A percentile compares a stretch with the other conserved stretches of the same genome.
Evolutionary conservation across 1,140 invertebrate species (phyloP).

Genomic region (Penaeus vannamei): DNA sequence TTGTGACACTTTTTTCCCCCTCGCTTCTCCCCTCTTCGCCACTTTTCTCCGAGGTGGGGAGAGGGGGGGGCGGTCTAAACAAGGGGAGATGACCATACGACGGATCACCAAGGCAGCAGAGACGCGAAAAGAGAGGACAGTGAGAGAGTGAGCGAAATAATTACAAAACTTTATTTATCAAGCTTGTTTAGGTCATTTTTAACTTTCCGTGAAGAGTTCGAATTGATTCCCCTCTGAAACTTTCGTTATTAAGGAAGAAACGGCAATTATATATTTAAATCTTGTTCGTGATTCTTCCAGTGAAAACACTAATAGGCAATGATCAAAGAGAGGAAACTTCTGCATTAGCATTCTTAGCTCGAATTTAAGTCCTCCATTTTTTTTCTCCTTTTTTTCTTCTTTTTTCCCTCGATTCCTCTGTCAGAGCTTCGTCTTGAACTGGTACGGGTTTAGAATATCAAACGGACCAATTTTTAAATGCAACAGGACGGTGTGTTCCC

Average conservation of each 20-base stretch:
- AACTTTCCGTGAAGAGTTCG: too few relatives aligned
- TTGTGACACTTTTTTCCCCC: too few relatives aligned
- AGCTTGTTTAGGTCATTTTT: too few relatives aligned
- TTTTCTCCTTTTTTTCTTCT: neutral
- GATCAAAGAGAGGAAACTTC: conserved; percentile 31
- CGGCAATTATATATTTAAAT: conserved; percentile 52
- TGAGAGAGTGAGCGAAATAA: neutral
- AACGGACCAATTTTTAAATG: too few relatives aligned
- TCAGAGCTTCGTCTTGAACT: too few relatives aligned
- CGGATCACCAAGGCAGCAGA: too few relatives aligned
- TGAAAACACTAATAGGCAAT: conserved; percentile 24
- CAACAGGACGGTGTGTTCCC: too few relatives aligned
- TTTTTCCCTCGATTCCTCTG: neutral
- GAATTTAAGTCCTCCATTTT: conserved; percentile 13
- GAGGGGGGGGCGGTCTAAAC: neutral
- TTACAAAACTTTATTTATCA: conserved; percentile 5
- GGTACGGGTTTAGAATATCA: too few relatives aligned
- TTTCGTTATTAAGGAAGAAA: conserved; percentile 37
- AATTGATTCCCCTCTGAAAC: conserved; percentile 23
- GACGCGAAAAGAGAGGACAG: neutral
- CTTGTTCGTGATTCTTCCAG: too few relatives aligned
- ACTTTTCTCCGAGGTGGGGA: neutral
- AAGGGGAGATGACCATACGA: too few relatives aligned
- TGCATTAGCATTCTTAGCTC: conserved; percentile 44
- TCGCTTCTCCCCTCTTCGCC: neutral